A percentile compares a stretch with the other conserved stretches of the same genome.
phyloP scores from a whole-genome alignment of 1,140 invertebrate species.

The Drosophila orosa region DNA sequence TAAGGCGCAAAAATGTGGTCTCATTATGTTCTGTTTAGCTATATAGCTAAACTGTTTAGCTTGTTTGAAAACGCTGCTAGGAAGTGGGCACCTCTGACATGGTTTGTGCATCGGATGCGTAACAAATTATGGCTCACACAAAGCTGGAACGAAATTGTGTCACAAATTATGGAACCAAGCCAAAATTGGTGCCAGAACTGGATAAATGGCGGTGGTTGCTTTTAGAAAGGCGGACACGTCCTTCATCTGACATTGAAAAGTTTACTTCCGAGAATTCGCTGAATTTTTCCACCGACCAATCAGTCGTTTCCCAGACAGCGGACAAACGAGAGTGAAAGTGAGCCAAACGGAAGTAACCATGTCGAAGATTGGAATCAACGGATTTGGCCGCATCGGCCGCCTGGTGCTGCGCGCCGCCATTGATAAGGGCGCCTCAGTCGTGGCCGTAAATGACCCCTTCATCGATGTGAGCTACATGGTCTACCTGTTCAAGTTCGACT shows the following conservation, averaged over 20 bases:
- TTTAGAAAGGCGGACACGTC: conserved; percentile 2
- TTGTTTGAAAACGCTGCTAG: not conserved
- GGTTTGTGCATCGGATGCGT: conserved; percentile 3
- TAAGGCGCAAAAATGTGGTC: too few relatives aligned
- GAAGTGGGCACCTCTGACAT: not conserved
- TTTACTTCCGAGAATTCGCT: conserved; percentile 9
- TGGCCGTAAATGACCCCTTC: conserved; percentile 13
- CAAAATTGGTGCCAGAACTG: conserved; percentile 4
- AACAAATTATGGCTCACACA: not conserved
- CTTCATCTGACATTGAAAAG: conserved; percentile 19
- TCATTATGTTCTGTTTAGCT: too few relatives aligned
- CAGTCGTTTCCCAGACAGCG: conserved; percentile 16
- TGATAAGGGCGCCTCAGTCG: conserved; percentile 9
- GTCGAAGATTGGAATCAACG: conserved; percentile 22
- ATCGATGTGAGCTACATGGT: conserved; percentile 19
- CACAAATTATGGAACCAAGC: not conserved
- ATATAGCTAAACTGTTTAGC: too few relatives aligned
- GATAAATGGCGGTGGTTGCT: conserved; percentile 7
- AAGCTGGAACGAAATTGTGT: conserved; percentile 1
- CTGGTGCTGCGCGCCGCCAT: conserved; percentile 12
- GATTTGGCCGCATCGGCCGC: conserved; percentile 18
- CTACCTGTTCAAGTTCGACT: conserved; percentile 19
- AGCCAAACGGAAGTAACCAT: conserved; percentile 14
- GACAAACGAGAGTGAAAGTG: conserved; percentile 20
- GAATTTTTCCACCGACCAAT: conserved; percentile 4